phyloP scores from a whole-genome alignment of 2,888 invertebrate genomes.

The Auanema sp. region DNA sequence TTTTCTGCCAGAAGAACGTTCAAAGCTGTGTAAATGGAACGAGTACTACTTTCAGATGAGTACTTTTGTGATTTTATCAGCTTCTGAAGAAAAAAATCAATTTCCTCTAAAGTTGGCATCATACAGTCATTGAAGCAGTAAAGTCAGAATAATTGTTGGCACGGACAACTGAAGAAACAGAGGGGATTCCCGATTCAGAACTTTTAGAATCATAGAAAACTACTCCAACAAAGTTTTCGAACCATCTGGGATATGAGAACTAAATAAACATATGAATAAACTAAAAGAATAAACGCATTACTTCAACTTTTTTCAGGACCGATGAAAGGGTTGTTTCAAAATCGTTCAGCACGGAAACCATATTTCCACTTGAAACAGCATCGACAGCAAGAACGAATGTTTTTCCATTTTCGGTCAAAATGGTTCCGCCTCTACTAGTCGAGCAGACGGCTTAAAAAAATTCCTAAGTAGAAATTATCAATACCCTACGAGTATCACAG shows the following conservation, averaged over 20 bases:
- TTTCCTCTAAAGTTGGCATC: neutral
- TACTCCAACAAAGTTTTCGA: slow-evolving; percentile 39
- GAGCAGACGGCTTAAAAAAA: slow-evolving; percentile 35
- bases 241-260: slow-evolving; percentile 32
- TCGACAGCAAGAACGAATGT: slow-evolving; percentile 45
- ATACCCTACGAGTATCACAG: slow-evolving; percentile 39
- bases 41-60: slow-evolving; percentile 19
- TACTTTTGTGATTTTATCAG: slow-evolving; percentile 7
- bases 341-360: slow-evolving; percentile 30
- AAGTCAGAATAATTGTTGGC: slow-evolving; percentile 22
- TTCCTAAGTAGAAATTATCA: neutral
- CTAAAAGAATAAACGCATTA: too few relatives aligned
- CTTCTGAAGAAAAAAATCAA: neutral
- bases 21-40: slow-evolving; percentile 30
- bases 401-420: slow-evolving; percentile 18
- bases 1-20: slow-evolving; percentile 16
- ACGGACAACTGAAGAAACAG: slow-evolving; percentile 23
- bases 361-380: slow-evolving; percentile 34
- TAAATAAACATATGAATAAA: slow-evolving; percentile 8
- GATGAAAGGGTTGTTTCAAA: slow-evolving; percentile 22
- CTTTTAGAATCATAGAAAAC: slow-evolving; percentile 36
- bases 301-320: slow-evolving; percentile 12
- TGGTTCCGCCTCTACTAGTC: slow-evolving; percentile 29
- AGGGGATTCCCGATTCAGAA: slow-evolving; percentile 8
- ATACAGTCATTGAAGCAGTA: slow-evolving; percentile 12